Percentiles rank a stretch among this genome's conserved stretches.
Evolutionary conservation across 53 echinoderm and acorn worm genomes (phyloP).

Genomic region (Hippasteria phrygiana): DNA sequence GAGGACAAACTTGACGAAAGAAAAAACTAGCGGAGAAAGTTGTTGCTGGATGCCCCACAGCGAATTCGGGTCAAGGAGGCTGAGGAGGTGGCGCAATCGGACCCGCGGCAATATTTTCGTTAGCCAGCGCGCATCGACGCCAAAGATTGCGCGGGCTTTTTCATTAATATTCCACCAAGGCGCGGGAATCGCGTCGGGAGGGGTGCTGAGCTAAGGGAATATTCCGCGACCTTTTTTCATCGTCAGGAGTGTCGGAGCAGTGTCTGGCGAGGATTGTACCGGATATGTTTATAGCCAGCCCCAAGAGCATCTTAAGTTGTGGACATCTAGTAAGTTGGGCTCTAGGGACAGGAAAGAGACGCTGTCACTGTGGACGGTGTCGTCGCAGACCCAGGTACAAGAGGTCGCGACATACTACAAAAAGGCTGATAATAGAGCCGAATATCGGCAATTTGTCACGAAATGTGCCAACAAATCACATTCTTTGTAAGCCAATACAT

Average conservation of each 20-base stretch:
- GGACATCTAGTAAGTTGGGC: too few relatives aligned
- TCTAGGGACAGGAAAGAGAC: too few relatives aligned
- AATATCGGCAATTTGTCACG: too few relatives aligned
- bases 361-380: too few relatives aligned
- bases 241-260: neutral
- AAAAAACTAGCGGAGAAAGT: slow-evolving; percentile 2
- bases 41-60: slow-evolving; percentile 1
- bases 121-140: slow-evolving; percentile 4
- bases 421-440: too few relatives aligned
- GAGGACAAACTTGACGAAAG: neutral
- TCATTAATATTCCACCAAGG: neutral
- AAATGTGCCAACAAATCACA: too few relatives aligned
- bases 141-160: neutral
- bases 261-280: too few relatives aligned
- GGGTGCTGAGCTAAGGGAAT: neutral
- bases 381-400: too few relatives aligned
- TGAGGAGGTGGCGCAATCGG: slow-evolving; percentile 3
- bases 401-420: too few relatives aligned
- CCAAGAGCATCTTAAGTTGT: too few relatives aligned
- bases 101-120: slow-evolving; percentile 24
- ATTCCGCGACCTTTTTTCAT: neutral
- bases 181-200: neutral
- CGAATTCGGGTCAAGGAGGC: slow-evolving; percentile 17
- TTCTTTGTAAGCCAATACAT: too few relatives aligned
- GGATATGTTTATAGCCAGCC: too few relatives aligned